Evolutionary conservation across 92 coral and sea anemone species (phyloP).

Genomic region (Siderastrea radians): DNA sequence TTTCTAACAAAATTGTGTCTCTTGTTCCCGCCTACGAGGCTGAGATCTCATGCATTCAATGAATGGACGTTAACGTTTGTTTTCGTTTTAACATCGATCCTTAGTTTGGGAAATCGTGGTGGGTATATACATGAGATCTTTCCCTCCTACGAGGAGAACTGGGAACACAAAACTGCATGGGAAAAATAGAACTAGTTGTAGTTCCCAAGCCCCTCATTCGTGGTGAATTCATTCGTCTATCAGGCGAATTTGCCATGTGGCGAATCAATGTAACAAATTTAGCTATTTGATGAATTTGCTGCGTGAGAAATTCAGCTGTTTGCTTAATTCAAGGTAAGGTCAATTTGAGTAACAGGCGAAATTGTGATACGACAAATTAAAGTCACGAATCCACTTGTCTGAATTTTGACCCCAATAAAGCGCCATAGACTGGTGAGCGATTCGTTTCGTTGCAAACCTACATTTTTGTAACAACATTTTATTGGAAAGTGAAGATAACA

Average conservation of each 20-base stretch:
- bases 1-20: conserved; percentile 14
- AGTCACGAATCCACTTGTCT: conserved; percentile 9
- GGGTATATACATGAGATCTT: no score
- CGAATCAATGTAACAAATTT: conserved; percentile 5
- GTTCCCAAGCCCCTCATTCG: no score
- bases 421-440: neutral
- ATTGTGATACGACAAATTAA: conserved; percentile 1
- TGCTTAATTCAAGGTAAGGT: neutral
- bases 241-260: neutral
- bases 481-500: no score
- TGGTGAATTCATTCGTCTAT: neutral
- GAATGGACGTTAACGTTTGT: no score
- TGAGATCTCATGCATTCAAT: no score
- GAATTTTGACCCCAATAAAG: conserved; percentile 14
- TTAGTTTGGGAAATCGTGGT: no score
- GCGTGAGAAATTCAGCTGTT: neutral
- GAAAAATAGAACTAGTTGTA: no score
- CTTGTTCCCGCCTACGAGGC: conserved; percentile 10
- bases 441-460: no score
- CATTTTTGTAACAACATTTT: no score
- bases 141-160: no score
- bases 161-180: no score
- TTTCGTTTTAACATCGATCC: no score
- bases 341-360: neutral
- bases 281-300: neutral